Percentiles rank a stretch among this genome's conserved stretches.
Conservation (phyloP, 2,113 vertebrate genomes). For the Tinamus guttatus region DNA sequence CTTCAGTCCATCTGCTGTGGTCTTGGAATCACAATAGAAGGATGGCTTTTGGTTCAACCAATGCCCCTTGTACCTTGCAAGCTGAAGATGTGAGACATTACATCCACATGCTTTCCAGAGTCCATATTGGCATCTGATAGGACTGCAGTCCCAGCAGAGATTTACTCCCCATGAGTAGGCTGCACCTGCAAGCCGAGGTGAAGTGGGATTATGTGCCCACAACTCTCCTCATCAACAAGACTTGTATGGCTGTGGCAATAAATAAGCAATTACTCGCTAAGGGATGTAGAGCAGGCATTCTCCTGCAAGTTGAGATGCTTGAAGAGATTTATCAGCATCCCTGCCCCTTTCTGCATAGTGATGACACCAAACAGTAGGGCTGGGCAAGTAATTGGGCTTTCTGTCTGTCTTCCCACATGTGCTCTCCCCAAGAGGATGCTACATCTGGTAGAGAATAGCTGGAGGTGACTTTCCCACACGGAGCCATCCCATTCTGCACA, state of each 20-base stretch:
- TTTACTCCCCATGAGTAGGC: not conserved
- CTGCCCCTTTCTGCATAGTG: not conserved
- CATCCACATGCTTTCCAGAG: not conserved
- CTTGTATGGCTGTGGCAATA: not conserved
- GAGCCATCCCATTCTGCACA: not conserved
- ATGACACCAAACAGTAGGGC: not conserved
- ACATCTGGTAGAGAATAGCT: constrained; percentile 31
- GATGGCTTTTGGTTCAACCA: not conserved
- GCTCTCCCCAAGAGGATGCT: not conserved
- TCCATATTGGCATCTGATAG: not conserved
- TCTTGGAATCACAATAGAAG: not conserved
- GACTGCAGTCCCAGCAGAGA: not conserved
- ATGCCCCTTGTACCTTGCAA: not conserved
- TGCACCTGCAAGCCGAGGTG: not conserved
- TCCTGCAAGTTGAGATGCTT: constrained; percentile 29
- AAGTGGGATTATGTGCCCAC: not conserved
- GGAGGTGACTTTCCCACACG: not conserved
- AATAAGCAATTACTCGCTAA: not conserved
- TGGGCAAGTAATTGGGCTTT: constrained; percentile 26
- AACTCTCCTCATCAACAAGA: not conserved
- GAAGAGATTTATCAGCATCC: not conserved
- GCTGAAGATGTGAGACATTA: not conserved
- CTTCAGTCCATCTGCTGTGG: too few relatives aligned
- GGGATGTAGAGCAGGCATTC: constrained; percentile 17
- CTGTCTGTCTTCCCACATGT: constrained; percentile 35